Percentiles rank a stretch among this genome's conserved stretches.
Evolutionary conservation across 2,797 vertebrate species (phyloP).

Genomic region (Megalops cyprinoides): DNA sequence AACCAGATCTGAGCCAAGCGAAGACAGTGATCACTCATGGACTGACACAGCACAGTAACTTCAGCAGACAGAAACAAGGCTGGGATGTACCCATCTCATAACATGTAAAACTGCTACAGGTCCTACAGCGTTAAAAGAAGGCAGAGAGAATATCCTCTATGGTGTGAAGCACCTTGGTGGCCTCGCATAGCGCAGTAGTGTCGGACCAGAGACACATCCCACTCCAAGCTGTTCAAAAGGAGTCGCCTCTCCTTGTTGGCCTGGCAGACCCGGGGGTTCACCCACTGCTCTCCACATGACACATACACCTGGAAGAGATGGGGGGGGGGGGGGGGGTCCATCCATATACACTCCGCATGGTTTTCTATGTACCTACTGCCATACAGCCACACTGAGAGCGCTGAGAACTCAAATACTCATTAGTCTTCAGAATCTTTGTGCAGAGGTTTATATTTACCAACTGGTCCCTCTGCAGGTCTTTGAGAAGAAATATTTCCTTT

Average conservation of each 20-base stretch:
- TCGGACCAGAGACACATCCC: constrained; percentile 58
- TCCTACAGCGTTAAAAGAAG: neutral
- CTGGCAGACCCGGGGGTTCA: constrained; percentile 48
- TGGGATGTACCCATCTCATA: too few relatives aligned
- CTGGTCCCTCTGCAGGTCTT: constrained; percentile 59
- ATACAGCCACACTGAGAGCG: neutral
- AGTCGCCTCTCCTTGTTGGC: constrained; percentile 53
- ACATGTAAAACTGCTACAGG: neutral
- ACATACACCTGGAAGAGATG: constrained; percentile 53
- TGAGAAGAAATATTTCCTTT: constrained; percentile 53
- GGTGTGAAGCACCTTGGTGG: constrained; percentile 51
- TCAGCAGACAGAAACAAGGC: too few relatives aligned
- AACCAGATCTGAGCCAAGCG: constrained; percentile 39
- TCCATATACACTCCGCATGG: too few relatives aligned
- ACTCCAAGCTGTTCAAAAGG: constrained; percentile 52
- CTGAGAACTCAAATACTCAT: neutral
- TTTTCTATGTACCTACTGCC: too few relatives aligned
- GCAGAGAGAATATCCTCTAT: neutral
- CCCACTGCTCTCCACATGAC: constrained; percentile 62
- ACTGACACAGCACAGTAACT: too few relatives aligned
- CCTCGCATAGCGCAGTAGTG: constrained; percentile 52
- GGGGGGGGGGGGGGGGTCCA: neutral
- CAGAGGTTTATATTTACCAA: constrained; percentile 54
- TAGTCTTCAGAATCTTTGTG: too few relatives aligned
- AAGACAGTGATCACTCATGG: neutral